Base-by-base conservation (phyloP, 2,888 invertebrate species). In the Penaeus monodon region DNA sequence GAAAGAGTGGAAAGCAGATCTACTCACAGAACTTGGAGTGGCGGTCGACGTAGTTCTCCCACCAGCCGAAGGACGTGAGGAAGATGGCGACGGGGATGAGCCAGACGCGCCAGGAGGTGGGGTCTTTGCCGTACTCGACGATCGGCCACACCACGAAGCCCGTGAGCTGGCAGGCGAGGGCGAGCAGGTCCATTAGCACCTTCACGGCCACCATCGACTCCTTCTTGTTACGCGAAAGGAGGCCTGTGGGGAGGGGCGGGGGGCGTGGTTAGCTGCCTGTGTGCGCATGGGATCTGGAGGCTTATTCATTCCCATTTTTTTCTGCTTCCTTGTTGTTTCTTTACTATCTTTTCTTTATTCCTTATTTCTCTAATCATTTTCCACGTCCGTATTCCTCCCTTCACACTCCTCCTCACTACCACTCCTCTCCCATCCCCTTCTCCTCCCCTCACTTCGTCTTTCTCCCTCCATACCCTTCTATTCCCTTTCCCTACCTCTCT, bases 1-100 rank as follows among this genome's bases (percentile, higher is more conserved):
- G 17, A 20, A 57, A 57, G 17, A 12, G 49, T 57, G 14, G 1
- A 57, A 17, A 77, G 33, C 27, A 3, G 57, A 65, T 66, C 27
- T 49, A 90, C 92, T 93, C 92, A 95, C 95, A 95, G 90, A 98
- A 94, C 0, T 97, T 96, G 86, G 98, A 97, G 91, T 96, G 95
- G 87, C 95, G 94, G 87, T 97, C 96, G 1, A 98, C 97, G 92
- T 97, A 99, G 93, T 99, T 99, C 93, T 99, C 99, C 99, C 99
- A 99, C 98, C 98, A 99, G 44, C 97, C 97, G 68, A 97, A 94
- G 0, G 99, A 99, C 90, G 97, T 96, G 91, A 98, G 94, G 84
- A 97, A 92, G 66, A 97, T 94, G 0, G 97, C 94, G 0, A 97
- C 93, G 0, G 98, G 98, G 91, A 99, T 96, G 76, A 97, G 94